These are phyloP conservation scores for Vimba vimba DNA, from an alignment of 2,113 vertebrate genomes.

Conservation along the genomic window DNA sequence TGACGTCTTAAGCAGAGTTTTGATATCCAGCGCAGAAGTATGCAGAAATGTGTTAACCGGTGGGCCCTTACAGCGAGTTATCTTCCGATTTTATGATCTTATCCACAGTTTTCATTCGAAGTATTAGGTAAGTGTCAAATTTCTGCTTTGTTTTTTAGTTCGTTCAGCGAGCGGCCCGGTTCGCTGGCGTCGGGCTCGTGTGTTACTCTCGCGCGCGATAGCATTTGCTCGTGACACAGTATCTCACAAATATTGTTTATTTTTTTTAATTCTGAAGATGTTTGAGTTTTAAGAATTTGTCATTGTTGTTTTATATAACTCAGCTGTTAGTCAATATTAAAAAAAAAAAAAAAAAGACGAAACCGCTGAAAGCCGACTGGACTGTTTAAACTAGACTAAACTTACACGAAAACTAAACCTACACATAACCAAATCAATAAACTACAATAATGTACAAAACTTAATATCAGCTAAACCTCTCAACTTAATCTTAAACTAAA, in stretches of 20 bases:
- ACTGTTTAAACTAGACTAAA: not conserved
- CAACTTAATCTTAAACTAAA: not conserved
- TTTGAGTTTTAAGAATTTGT: not conserved
- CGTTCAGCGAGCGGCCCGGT: not conserved
- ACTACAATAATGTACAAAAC: too few relatives aligned
- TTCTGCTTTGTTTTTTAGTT: not conserved
- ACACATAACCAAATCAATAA: too few relatives aligned
- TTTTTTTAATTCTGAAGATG: not conserved
- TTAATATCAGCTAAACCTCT: not conserved
- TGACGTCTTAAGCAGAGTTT: slow-evolving; percentile 62
- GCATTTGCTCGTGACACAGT: not conserved
- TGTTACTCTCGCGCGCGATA: not conserved
- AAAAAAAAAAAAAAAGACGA: not conserved
- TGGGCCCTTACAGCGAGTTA: slow-evolving; percentile 62
- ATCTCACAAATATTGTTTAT: not conserved
- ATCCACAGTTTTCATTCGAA: slow-evolving; percentile 42
- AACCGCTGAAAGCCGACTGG: not conserved
- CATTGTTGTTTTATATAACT: not conserved
- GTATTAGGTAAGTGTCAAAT: slow-evolving; percentile 64
- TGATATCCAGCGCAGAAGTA: slow-evolving; percentile 71
- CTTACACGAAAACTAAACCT: not conserved
- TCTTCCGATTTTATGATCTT: slow-evolving; percentile 51
- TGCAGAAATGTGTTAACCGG: slow-evolving; percentile 76
- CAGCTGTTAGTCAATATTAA: not conserved
- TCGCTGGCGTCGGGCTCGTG: not conserved